Percentiles rank a stretch among this genome's conserved stretches.
These are phyloP conservation scores for Climacteris rufus DNA, from an alignment of 2,113 vertebrate species.

Conservation along the genomic window DNA sequence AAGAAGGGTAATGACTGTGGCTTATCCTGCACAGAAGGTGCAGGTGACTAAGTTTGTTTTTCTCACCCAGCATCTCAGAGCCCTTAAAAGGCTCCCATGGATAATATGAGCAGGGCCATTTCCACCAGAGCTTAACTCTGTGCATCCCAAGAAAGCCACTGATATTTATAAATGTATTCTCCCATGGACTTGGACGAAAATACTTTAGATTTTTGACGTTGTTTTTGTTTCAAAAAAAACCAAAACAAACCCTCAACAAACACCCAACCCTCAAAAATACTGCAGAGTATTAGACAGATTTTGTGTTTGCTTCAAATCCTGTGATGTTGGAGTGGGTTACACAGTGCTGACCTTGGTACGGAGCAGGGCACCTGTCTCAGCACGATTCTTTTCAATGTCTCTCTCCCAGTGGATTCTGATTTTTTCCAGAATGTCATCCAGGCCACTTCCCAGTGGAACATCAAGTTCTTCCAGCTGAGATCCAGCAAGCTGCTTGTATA, in stretches of 20 bases:
- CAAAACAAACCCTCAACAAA: not conserved
- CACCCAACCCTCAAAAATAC: not conserved
- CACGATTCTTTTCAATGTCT: conserved; percentile 83
- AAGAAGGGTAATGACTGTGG: not conserved
- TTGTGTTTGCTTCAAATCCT: not conserved
- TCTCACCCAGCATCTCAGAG: not conserved
- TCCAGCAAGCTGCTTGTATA: conserved; percentile 89
- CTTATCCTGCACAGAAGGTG: not conserved
- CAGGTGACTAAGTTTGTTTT: not conserved
- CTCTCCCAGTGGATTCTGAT: conserved; percentile 91
- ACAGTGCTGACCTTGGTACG: conserved; percentile 80
- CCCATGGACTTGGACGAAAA: not conserved
- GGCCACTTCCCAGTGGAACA: conserved; percentile 78
- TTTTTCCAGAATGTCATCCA: conserved; percentile 87
- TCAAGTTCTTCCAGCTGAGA: conserved; percentile 83
- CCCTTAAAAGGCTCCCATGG: not conserved
- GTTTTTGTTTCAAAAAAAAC: not conserved
- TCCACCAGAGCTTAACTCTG: not conserved
- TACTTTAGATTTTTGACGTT: not conserved
- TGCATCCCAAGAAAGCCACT: not conserved
- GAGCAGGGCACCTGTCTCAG: conserved; percentile 79
- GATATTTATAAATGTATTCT: not conserved
- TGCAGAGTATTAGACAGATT: not conserved
- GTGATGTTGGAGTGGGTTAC: not conserved
- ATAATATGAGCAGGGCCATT: not conserved